Percentiles rank a stretch among this genome's conserved stretches.
Conservation (phyloP, 1,140 invertebrate genomes). For the Brachionus rubens region DNA sequence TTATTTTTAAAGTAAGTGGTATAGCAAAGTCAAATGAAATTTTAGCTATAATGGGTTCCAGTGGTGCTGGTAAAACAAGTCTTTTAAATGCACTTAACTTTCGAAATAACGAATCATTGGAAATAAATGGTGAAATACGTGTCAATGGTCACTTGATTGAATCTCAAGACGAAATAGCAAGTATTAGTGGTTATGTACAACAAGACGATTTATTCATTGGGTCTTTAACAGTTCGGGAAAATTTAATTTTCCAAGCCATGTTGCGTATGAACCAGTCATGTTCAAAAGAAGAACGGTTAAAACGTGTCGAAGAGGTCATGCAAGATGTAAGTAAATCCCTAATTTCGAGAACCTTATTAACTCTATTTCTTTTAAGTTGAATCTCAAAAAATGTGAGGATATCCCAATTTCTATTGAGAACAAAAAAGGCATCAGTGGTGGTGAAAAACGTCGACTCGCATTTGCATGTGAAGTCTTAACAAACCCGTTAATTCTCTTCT, state of each 20-base stretch:
- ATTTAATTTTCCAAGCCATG: slow-evolving; percentile 61
- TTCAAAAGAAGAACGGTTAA: slow-evolving; percentile 71
- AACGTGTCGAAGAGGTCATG: slow-evolving; percentile 83
- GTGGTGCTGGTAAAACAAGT: slow-evolving; percentile 78
- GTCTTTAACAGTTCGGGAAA: slow-evolving; percentile 64
- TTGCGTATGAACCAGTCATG: slow-evolving; percentile 82
- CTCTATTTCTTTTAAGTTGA: slow-evolving; percentile 65
- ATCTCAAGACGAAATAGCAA: slow-evolving; percentile 12
- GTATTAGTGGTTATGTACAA: slow-evolving; percentile 84
- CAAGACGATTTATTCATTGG: slow-evolving; percentile 69
- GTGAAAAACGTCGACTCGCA: slow-evolving; percentile 88
- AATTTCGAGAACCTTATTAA: background rate
- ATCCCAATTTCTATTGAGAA: slow-evolving; percentile 50
- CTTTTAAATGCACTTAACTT: slow-evolving; percentile 84
- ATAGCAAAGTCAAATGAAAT: slow-evolving; percentile 82
- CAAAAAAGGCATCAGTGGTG: slow-evolving; percentile 87
- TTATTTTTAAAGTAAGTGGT: slow-evolving; percentile 67
- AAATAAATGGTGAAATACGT: slow-evolving; percentile 68
- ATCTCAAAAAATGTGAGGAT: slow-evolving; percentile 72
- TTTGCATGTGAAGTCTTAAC: slow-evolving; percentile 92
- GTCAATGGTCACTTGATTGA: slow-evolving; percentile 57
- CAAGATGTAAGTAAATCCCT: slow-evolving; percentile 67
- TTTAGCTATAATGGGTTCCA: slow-evolving; percentile 83
- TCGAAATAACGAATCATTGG: slow-evolving; percentile 69
- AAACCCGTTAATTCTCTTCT: slow-evolving; percentile 88